Conservation (phyloP, 2,888 invertebrate genomes). For the Neria commutata region DNA sequence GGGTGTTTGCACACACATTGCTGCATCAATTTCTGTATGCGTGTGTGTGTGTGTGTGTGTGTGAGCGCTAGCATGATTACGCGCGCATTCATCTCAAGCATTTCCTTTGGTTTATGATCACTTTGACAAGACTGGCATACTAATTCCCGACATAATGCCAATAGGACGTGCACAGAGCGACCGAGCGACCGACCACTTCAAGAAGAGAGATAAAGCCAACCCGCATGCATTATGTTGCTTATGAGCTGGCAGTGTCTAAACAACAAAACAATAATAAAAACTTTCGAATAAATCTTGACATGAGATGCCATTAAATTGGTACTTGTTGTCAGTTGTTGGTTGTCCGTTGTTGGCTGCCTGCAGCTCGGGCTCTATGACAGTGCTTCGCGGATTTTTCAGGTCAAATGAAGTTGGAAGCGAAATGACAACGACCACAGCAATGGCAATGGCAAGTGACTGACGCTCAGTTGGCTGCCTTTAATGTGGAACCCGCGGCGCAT, state of each 20-base stretch:
- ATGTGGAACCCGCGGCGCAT: not conserved
- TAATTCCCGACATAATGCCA: conserved; percentile 24
- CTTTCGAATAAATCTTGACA: conserved; percentile 25
- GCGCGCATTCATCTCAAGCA: conserved; percentile 7
- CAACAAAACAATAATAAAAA: conserved; percentile 9
- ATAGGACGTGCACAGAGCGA: not conserved
- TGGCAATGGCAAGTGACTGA: not conserved
- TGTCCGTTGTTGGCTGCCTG: too few relatives aligned
- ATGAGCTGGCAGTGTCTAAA: too few relatives aligned
- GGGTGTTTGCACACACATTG: too few relatives aligned
- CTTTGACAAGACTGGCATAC: conserved; percentile 34
- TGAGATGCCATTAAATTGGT: conserved; percentile 54
- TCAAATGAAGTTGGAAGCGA: not conserved
- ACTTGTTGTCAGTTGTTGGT: too few relatives aligned
- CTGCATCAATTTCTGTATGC: too few relatives aligned
- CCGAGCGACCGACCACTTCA: not conserved
- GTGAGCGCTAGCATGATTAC: not conserved
- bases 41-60: not conserved
- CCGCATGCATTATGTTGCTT: too few relatives aligned
- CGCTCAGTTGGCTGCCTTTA: not conserved
- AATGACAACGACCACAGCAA: not conserved
- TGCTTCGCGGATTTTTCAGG: too few relatives aligned
- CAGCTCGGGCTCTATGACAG: too few relatives aligned
- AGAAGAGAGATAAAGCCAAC: not conserved
- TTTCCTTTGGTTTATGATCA: conserved; percentile 8